These are phyloP conservation scores for Chalcis sispes DNA, from an alignment of 2,888 invertebrate genomes.

Conservation along the genomic window DNA sequence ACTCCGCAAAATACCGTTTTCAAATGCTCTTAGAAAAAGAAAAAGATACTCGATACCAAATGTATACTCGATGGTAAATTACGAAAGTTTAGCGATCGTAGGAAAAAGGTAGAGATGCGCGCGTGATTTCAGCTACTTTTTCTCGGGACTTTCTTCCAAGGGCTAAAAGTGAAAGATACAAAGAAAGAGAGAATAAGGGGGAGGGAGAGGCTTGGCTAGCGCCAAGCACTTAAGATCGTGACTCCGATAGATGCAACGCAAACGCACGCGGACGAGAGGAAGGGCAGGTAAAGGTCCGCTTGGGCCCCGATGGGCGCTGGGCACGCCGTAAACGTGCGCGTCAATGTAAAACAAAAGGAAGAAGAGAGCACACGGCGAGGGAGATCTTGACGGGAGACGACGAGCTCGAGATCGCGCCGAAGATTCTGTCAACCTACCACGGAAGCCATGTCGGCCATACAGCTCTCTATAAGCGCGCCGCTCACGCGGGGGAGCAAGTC, in stretches of 20 bases:
- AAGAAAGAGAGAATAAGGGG: too few species aligned
- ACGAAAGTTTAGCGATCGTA: neutral
- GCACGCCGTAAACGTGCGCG: neutral
- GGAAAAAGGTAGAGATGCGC: neutral
- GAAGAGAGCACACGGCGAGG: neutral
- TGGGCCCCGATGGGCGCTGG: too few species aligned
- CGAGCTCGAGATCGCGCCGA: conserved; percentile 63
- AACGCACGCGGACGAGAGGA: neutral
- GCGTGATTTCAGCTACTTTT: conserved; percentile 23
- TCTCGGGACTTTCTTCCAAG: conserved; percentile 18
- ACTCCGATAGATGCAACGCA: conserved; percentile 55
- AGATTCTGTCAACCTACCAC: conserved; percentile 67
- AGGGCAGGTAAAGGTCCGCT: too few species aligned
- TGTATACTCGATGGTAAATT: neutral
- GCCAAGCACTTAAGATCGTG: conserved; percentile 55
- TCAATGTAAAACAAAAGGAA: conserved; percentile 27
- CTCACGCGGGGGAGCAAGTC: neutral
- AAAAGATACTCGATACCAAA: neutral
- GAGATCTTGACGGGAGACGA: conserved; percentile 7
- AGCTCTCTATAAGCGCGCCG: conserved; percentile 64
- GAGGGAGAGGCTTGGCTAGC: too few species aligned
- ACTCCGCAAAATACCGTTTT: conserved; percentile 22
- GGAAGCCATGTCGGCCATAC: conserved; percentile 65
- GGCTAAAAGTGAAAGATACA: too few species aligned
- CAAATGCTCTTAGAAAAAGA: neutral